These are phyloP conservation scores for Hydractinia echinata DNA, from an alignment of 30 jellyfish, hydroid and myxozoan genomes.

Conservation along the genomic window DNA sequence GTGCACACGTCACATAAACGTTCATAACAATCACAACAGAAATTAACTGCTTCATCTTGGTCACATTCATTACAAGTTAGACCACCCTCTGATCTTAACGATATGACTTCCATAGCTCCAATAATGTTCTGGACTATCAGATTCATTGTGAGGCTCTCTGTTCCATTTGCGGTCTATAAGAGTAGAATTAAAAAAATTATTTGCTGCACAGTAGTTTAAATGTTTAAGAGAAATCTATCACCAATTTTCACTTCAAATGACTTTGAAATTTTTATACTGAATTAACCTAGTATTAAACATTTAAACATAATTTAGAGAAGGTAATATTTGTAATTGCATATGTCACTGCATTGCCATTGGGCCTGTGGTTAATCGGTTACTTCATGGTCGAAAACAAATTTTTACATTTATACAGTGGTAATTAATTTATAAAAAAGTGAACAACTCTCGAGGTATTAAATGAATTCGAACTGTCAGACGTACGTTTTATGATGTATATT, in stretches of 20 bases:
- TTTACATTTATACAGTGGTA: no score
- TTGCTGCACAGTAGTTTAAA: background rate
- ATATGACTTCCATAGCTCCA: background rate
- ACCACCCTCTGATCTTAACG: constrained; percentile 5
- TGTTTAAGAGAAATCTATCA: background rate
- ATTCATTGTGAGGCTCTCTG: background rate
- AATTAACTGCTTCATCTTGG: constrained; percentile 22
- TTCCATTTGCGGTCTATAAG: background rate
- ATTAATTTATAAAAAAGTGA: no score
- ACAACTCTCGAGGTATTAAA: no score
- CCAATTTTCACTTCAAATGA: background rate
- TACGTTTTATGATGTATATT: no score
- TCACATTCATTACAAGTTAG: constrained; percentile 18
- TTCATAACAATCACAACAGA: constrained; percentile 30
- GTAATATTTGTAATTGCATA: no score
- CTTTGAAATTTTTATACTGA: no score
- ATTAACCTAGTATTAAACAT: no score
- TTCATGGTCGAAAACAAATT: no score
- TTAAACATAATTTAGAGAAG: no score
- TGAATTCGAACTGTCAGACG: no score
- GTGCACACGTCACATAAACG: constrained; percentile 18
- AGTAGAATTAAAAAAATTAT: background rate
- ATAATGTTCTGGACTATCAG: constrained; percentile 15
- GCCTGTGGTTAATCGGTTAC: no score
- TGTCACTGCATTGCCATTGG: no score